Percentiles rank a stretch among this genome's conserved stretches.
Conservation (phyloP, 2,797 vertebrate species). For the Acanthiza pusilla region DNA sequence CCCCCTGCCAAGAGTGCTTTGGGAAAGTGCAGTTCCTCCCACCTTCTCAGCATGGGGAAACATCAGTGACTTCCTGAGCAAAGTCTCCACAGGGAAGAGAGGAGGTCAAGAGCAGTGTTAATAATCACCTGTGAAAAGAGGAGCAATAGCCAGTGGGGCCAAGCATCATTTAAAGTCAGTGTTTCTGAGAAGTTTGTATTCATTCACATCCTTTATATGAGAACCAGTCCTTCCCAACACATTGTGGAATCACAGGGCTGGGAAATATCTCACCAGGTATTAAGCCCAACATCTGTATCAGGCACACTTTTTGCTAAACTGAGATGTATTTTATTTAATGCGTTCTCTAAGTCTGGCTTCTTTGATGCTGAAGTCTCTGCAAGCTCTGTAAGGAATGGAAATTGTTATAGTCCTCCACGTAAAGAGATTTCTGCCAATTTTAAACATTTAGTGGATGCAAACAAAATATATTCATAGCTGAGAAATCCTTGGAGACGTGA, state of each 20-base stretch:
- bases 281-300: background rate
- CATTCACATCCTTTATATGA: background rate
- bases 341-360: background rate
- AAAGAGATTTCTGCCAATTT: background rate
- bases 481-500: background rate
- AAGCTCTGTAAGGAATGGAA: background rate
- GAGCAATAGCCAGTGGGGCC: background rate
- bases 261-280: background rate
- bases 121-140: constrained; percentile 27
- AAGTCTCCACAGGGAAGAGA: background rate
- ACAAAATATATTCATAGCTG: background rate
- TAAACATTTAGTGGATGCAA: background rate
- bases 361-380: background rate
- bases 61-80: constrained; percentile 34
- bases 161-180: background rate
- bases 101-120: constrained; percentile 45
- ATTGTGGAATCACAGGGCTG: background rate
- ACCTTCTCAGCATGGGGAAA: constrained; percentile 37
- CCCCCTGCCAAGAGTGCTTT: background rate
- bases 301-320: background rate
- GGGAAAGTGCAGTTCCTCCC: background rate
- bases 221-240: background rate
- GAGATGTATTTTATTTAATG: background rate
- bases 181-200: background rate
- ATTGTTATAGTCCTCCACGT: background rate